Conservation (phyloP, 2,797 vertebrate genomes). For the Taeniopygia guttata region DNA sequence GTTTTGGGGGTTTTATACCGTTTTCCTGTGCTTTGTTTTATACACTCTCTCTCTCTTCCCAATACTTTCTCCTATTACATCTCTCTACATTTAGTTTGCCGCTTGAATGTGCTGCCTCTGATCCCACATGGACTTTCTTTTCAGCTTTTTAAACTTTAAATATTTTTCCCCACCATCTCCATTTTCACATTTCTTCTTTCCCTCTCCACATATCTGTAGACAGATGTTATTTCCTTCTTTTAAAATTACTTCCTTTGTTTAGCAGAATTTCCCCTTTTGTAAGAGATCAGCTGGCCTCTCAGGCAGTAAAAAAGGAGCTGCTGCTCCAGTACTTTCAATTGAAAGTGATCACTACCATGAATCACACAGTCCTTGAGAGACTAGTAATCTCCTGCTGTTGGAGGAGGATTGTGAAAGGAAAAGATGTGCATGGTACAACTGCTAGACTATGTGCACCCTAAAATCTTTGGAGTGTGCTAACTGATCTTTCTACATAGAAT, state of each 20-base stretch:
- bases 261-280: conserved; percentile 13
- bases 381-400: not conserved
- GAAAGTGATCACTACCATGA: not conserved
- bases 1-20: not conserved
- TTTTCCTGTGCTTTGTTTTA: not conserved
- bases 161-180: not conserved
- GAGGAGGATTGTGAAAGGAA: not conserved
- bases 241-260: conserved; percentile 45
- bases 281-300: conserved; percentile 32
- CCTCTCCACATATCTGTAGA: not conserved
- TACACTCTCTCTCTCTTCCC: not conserved
- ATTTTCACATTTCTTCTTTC: conserved; percentile 23
- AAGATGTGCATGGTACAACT: not conserved
- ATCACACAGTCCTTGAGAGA: conserved; percentile 16
- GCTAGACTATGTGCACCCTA: not conserved
- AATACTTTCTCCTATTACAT: not conserved
- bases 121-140: not conserved
- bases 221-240: conserved; percentile 48
- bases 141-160: not conserved
- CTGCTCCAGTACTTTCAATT: not conserved
- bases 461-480: not conserved
- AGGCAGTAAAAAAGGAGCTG: conserved; percentile 20
- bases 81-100: not conserved
- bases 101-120: not conserved
- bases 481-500: not conserved